A percentile compares a stretch with the other conserved stretches of the same genome.
phyloP scores from a whole-genome alignment of 2,888 invertebrate genomes.

The Priocnemis perturbator region DNA sequence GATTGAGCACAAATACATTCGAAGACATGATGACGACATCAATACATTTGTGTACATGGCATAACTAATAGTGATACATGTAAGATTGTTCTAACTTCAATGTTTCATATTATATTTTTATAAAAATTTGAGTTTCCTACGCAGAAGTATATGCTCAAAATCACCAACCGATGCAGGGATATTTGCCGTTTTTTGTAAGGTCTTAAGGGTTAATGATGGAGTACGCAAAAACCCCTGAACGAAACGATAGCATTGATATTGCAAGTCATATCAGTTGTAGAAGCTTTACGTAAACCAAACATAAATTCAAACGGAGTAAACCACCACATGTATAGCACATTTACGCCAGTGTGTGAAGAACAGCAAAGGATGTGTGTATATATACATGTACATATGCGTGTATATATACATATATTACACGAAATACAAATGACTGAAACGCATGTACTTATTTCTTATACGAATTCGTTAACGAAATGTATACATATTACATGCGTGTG shows the following conservation, averaged over 20 bases:
- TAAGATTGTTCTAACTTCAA: conserved; percentile 48
- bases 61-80: conserved; percentile 75
- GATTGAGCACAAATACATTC: conserved; percentile 99
- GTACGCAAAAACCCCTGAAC: conserved; percentile 8
- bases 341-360: conserved; percentile 19
- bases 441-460: not conserved
- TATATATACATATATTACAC: conserved; percentile 27
- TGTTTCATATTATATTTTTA: conserved; percentile 70
- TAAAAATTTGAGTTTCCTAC: conserved; percentile 57
- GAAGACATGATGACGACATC: conserved; percentile 96
- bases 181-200: conserved; percentile 38
- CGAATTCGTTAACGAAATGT: not conserved
- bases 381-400: conserved; percentile 23
- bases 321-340: conserved; percentile 7
- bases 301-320: conserved; percentile 23
- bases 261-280: conserved; percentile 38
- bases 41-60: conserved; percentile 99
- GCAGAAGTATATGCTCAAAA: conserved; percentile 46
- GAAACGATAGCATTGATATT: conserved; percentile 22
- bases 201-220: conserved; percentile 16
- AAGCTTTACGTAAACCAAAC: conserved; percentile 10
- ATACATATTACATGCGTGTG: not conserved
- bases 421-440: not conserved
- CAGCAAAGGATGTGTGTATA: conserved; percentile 22
- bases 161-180: conserved; percentile 26